Evolutionary conservation across 2,113 vertebrate genomes (phyloP).

Genomic region (Stictonetta naevosa): DNA sequence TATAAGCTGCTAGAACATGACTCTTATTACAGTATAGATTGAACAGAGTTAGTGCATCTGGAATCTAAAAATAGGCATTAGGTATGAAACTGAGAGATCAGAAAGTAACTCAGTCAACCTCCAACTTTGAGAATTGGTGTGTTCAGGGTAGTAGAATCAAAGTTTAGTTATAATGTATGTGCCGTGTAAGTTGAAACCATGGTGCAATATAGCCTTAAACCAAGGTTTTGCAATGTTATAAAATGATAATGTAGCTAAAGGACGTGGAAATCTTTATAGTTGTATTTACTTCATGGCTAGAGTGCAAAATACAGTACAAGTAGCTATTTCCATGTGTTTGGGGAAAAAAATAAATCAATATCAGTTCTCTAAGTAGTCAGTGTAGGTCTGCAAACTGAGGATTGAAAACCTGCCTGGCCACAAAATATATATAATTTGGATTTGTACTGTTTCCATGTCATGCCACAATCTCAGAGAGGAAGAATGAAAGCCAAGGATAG

Average conservation of each 20-base stretch:
- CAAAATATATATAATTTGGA: not conserved
- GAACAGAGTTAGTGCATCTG: not conserved
- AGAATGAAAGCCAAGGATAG: not conserved
- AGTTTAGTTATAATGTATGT: not conserved
- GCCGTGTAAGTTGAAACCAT: not conserved
- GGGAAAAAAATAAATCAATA: not conserved
- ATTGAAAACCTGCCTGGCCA: slow-evolving; percentile 1
- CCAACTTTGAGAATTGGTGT: not conserved
- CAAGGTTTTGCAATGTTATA: not conserved
- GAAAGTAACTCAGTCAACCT: not conserved
- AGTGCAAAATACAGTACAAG: not conserved
- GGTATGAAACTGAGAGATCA: not conserved
- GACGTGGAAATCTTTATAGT: not conserved
- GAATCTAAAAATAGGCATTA: not conserved
- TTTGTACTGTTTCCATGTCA: not conserved
- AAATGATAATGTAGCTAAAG: not conserved
- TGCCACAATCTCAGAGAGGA: not conserved
- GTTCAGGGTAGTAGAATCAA: not conserved
- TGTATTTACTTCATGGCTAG: not conserved
- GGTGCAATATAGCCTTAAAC: not conserved
- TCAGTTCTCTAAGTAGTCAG: not conserved
- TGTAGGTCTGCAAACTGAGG: not conserved
- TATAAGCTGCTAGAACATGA: not conserved
- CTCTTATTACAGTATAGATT: not conserved
- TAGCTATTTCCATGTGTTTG: not conserved